Conservation (phyloP, 2,888 invertebrate genomes). For the Nysson spinosus region DNA sequence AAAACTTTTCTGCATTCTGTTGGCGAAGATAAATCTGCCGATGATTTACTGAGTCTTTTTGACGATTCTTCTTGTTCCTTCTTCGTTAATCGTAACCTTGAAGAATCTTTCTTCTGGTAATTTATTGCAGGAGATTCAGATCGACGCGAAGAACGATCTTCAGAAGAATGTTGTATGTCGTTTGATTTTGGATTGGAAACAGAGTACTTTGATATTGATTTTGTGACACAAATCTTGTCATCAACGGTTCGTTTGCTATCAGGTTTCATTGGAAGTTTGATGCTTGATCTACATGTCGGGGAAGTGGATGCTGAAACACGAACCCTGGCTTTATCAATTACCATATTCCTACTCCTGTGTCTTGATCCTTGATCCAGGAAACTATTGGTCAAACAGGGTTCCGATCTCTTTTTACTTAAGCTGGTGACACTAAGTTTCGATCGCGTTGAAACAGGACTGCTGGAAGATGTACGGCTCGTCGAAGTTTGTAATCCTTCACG, state of each 20-base stretch:
- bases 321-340: background rate
- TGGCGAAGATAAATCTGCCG: conserved; percentile 80
- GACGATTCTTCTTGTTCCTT: conserved; percentile 66
- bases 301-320: background rate
- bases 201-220: conserved; percentile 2
- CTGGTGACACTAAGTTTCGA: conserved; percentile 3
- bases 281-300: conserved; percentile 6
- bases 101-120: conserved; percentile 8
- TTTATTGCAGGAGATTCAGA: background rate
- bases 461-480: conserved; percentile 13
- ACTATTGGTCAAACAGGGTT: conserved; percentile 48
- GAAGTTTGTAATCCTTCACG: conserved; percentile 22
- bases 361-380: conserved; percentile 9
- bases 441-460: conserved; percentile 5
- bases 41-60: conserved; percentile 76
- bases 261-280: conserved; percentile 1
- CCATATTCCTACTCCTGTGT: background rate
- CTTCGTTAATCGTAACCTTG: conserved; percentile 54
- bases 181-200: background rate
- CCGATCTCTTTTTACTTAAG: conserved; percentile 47
- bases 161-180: conserved; percentile 1
- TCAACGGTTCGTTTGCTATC: conserved; percentile 1
- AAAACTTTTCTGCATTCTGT: conserved; percentile 77
- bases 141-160: background rate
- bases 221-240: conserved; percentile 7